phyloP scores from a whole-genome alignment of 2,797 vertebrate genomes.

The Sardinella longiceps region DNA sequence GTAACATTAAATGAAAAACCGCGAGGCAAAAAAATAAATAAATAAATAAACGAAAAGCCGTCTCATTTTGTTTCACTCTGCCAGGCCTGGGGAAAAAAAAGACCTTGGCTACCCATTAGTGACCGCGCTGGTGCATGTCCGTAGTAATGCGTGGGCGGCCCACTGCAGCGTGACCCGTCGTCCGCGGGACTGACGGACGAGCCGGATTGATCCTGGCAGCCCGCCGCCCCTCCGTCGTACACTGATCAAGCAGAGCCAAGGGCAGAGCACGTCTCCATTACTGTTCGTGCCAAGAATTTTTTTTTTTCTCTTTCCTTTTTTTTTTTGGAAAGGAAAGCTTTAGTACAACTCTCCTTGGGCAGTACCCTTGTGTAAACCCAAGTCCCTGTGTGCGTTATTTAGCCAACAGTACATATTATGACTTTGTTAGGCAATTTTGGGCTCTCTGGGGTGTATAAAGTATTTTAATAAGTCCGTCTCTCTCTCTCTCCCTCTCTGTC shows the following conservation, averaged over 20 bases:
- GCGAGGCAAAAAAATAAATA: too few relatives aligned
- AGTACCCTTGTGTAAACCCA: conserved; percentile 21
- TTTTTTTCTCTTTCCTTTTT: background rate
- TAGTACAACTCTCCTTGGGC: conserved; percentile 22
- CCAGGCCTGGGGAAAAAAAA: background rate
- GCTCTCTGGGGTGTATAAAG: background rate
- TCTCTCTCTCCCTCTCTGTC: conserved; percentile 26
- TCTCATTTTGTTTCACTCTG: conserved; percentile 6
- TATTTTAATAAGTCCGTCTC: conserved; percentile 23
- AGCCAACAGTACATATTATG: conserved; percentile 14
- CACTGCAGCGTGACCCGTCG: background rate
- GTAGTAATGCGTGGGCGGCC: conserved; percentile 1
- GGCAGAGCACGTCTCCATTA: conserved; percentile 14
- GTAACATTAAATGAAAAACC: conserved; percentile 17
- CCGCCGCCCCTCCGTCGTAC: background rate
- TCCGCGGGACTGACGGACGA: background rate
- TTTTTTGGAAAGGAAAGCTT: background rate
- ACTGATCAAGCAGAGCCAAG: background rate
- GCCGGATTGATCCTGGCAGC: conserved; percentile 23
- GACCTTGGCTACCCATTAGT: conserved; percentile 19
- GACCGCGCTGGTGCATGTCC: conserved; percentile 4
- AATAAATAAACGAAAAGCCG: background rate
- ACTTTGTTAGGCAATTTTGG: conserved; percentile 19
- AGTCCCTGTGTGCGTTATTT: conserved; percentile 2
- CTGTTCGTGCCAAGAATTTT: background rate